Percentiles rank a stretch among this genome's conserved stretches.
phyloP scores from a whole-genome alignment of 1,140 invertebrate genomes.

The Sweltsa coloradensis region DNA sequence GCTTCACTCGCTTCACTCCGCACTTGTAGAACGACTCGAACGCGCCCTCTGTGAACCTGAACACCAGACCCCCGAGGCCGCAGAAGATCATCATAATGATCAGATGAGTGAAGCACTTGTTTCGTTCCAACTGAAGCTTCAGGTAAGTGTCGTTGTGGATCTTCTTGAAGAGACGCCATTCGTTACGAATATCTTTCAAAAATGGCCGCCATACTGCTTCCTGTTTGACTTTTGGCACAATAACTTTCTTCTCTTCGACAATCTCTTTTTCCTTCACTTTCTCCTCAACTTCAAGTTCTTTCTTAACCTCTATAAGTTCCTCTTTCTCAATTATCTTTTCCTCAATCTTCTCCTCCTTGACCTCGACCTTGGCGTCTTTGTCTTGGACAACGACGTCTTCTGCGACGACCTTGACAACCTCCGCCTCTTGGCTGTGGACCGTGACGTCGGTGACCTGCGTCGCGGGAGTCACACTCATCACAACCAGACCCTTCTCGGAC shows the following conservation, averaged over 20 bases:
- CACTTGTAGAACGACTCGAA: slow-evolving; percentile 80
- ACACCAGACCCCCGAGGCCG: slow-evolving; percentile 63
- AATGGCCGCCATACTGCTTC: slow-evolving; percentile 13
- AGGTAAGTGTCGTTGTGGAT: slow-evolving; percentile 42
- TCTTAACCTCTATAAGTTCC: background rate
- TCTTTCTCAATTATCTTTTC: too few species aligned
- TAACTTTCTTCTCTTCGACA: background rate
- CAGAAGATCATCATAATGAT: slow-evolving; percentile 55
- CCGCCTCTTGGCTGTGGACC: slow-evolving; percentile 17
- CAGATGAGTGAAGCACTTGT: slow-evolving; percentile 50
- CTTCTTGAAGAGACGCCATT: slow-evolving; percentile 41
- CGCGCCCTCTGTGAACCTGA: slow-evolving; percentile 64
- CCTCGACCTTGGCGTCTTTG: slow-evolving; percentile 19
- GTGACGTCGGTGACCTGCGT: too few species aligned
- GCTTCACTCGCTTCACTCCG: slow-evolving; percentile 69
- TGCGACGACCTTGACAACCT: background rate
- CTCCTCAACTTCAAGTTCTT: slow-evolving; percentile 2
- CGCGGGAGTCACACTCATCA: background rate
- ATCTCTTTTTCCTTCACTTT: slow-evolving; percentile 30
- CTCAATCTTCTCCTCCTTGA: slow-evolving; percentile 26
- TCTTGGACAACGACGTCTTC: background rate
- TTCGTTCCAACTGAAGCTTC: slow-evolving; percentile 41
- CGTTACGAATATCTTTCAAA: slow-evolving; percentile 25
- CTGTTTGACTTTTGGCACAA: slow-evolving; percentile 10
- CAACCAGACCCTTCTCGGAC: background rate